Evolutionary conservation across 2,888 invertebrate species (phyloP).

Genomic region (Dynastes tityus): DNA sequence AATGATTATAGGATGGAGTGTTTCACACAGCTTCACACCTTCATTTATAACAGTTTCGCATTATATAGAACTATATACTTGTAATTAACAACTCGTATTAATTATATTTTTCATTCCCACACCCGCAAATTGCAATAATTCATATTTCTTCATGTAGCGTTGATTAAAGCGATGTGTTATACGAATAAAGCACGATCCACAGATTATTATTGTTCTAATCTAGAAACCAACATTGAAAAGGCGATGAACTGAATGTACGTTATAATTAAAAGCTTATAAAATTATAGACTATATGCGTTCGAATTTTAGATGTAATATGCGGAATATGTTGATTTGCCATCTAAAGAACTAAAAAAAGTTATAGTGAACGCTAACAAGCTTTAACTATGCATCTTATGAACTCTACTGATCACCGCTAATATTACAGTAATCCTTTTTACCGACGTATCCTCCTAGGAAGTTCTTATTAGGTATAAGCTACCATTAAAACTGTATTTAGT

Average conservation of each 20-base stretch:
- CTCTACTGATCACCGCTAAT: neutral
- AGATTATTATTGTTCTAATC: conserved; percentile 8
- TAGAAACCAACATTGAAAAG: conserved; percentile 7
- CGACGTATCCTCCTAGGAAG: conserved; percentile 11
- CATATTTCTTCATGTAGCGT: neutral
- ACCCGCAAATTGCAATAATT: neutral
- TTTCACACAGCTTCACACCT: conserved; percentile 7
- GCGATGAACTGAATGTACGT: neutral
- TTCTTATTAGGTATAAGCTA: conserved; percentile 11
- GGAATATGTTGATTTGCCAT: neutral
- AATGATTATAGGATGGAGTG: neutral
- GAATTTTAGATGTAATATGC: neutral
- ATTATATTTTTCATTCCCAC: conserved; percentile 15
- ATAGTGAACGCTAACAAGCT: neutral
- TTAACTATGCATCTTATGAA: neutral
- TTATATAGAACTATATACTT: neutral
- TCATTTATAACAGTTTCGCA: neutral
- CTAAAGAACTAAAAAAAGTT: neutral
- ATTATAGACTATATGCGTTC: conserved; percentile 1
- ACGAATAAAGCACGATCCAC: neutral
- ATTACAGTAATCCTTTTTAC: neutral
- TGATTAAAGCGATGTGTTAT: neutral
- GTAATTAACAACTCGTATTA: conserved; percentile 6
- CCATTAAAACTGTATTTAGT: conserved; percentile 22
- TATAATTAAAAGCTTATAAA: conserved; percentile 7